Percentiles rank a stretch among this genome's conserved stretches.
Conservation (phyloP, 2,797 vertebrate species). For the Perodicticus potto region DNA sequence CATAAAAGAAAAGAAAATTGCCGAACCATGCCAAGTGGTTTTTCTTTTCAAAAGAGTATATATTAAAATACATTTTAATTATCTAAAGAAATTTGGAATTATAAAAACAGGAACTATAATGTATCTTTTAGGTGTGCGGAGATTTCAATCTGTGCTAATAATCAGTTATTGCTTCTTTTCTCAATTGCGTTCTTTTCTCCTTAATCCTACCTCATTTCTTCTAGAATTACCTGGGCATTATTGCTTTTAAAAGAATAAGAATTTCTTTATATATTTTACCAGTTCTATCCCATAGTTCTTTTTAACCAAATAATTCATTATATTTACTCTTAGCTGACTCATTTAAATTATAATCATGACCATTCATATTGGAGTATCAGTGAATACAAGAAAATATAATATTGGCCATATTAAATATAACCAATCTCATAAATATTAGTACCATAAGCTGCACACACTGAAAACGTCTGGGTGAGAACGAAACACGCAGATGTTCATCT, state of each 20-base stretch:
- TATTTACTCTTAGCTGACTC: not conserved
- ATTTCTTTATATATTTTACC: not conserved
- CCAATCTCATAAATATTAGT: not conserved
- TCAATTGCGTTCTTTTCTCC: conserved; percentile 5
- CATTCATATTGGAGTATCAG: not conserved
- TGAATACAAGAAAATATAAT: not conserved
- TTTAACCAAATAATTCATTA: not conserved
- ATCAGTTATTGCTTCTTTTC: conserved; percentile 47
- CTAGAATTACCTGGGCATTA: conserved; percentile 36
- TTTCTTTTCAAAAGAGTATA: not conserved
- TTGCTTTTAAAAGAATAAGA: not conserved
- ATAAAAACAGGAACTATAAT: not conserved
- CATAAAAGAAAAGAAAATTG: not conserved
- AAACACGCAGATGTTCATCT: no score
- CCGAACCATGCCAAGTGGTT: not conserved
- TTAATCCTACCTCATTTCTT: conserved; percentile 56
- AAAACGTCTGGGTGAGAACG: not conserved
- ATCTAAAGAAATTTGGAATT: conserved; percentile 43
- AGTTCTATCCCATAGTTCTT: not conserved
- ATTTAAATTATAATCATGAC: not conserved
- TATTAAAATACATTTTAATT: not conserved
- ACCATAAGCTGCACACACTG: not conserved
- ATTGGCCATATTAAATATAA: not conserved
- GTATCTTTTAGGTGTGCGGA: conserved; percentile 21
- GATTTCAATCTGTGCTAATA: conserved; percentile 33